Percentiles rank a stretch among this genome's conserved stretches.
phyloP scores from a whole-genome alignment of 2,797 vertebrate species.

The Centropyge bicolor region DNA sequence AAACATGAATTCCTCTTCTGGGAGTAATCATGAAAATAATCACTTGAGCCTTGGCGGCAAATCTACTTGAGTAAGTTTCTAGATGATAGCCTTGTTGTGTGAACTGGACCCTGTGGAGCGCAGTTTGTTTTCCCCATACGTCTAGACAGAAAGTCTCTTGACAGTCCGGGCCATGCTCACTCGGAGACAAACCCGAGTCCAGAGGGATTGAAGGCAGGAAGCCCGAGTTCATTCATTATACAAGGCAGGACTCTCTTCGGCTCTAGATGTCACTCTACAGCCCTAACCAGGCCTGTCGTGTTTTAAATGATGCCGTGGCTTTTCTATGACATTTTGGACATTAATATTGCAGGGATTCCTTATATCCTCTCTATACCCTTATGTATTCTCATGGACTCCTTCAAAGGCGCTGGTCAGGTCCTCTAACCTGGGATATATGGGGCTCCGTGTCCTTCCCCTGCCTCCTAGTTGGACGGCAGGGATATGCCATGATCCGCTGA shows the following conservation, averaged over 20 bases:
- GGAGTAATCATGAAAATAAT: conserved; percentile 75
- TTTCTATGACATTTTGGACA: conserved; percentile 84
- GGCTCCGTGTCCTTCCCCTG: conserved; percentile 24
- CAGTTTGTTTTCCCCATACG: conserved; percentile 42
- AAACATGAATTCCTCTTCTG: conserved; percentile 70
- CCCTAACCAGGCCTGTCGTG: conserved; percentile 43
- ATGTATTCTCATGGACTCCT: conserved; percentile 61
- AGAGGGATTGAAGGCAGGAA: conserved; percentile 61
- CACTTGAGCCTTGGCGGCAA: conserved; percentile 57
- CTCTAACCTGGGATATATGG: conserved; percentile 57
- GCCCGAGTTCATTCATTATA: conserved; percentile 76
- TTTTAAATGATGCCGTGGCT: conserved; percentile 69
- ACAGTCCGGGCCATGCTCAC: conserved; percentile 55
- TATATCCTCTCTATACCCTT: conserved; percentile 61
- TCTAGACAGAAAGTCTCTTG: conserved; percentile 69
- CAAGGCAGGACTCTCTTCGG: conserved; percentile 51
- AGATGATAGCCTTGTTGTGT: conserved; percentile 61
- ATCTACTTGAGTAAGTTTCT: conserved; percentile 57
- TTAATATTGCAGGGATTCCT: conserved; percentile 81
- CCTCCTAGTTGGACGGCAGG: conserved; percentile 56
- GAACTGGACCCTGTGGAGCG: conserved; percentile 60
- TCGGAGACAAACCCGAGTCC: conserved; percentile 56
- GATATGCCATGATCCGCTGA: conserved; percentile 61
- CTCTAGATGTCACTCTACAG: conserved; percentile 63
- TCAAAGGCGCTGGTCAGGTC: conserved; percentile 72